Conservation (phyloP, 1,140 invertebrate genomes). For the Sycophaga agraensis region DNA sequence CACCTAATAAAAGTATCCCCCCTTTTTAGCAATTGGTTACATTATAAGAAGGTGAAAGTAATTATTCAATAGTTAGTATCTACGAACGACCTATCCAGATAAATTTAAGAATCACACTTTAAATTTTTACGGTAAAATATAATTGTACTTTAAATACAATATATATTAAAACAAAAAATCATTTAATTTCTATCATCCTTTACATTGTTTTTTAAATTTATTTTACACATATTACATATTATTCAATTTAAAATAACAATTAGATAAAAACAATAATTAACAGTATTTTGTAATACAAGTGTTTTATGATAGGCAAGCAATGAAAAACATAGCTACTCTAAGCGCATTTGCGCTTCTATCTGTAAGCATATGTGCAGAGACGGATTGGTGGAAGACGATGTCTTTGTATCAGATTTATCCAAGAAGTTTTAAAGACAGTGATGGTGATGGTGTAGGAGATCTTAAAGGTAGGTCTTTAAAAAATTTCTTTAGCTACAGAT, state of each 20-base stretch:
- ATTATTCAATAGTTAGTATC: not conserved
- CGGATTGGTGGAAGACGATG: slow-evolving; percentile 68
- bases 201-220: too few species aligned
- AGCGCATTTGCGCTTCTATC: not conserved
- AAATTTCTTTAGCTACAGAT: too few species aligned
- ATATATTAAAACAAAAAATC: too few species aligned
- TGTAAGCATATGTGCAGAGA: slow-evolving; percentile 4
- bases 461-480: slow-evolving; percentile 61
- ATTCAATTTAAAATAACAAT: not conserved
- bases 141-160: too few species aligned
- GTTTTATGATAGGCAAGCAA: too few species aligned
- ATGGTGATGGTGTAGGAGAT: slow-evolving; percentile 76
- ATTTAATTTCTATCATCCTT: too few species aligned
- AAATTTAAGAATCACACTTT: too few species aligned
- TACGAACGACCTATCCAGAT: too few species aligned
- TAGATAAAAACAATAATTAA: not conserved
- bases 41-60: slow-evolving; percentile 7
- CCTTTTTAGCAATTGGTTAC: not conserved
- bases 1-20: not conserved
- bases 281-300: not conserved
- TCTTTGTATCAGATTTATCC: slow-evolving; percentile 73
- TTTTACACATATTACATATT: too few species aligned
- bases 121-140: too few species aligned
- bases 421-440: slow-evolving; percentile 71
- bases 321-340: slow-evolving; percentile 3